Evolutionary conservation across 2,113 vertebrate genomes (phyloP), one percentile per base, ranked within the genome.

Genomic region (Sander lucioperca): DNA sequence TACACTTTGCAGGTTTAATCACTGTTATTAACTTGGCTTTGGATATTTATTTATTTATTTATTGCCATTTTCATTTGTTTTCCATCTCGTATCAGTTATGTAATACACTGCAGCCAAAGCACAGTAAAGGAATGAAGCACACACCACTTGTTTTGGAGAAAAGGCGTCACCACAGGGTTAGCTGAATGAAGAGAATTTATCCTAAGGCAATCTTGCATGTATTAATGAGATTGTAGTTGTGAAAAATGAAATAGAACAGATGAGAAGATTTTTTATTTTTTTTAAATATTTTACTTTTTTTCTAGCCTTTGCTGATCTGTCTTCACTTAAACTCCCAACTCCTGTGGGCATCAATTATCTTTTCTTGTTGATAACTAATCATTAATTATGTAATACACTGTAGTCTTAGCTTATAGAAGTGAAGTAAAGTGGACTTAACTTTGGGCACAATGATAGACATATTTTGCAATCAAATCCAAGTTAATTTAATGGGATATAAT

Each of bases 351-450:
- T 87, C 79, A 80, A 86, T 90, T 91, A 85, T 85, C 85, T 88
- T 72, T 87, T 76, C 82, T 80, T 79, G 80, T 86, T 91, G 89
- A 91, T 89, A 90, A 89, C 83, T 88, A 84, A 82, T 88, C 83
- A 89, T 91, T 89, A 88, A 92, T 92, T 89, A 90, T 90, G 88
- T 90, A 88, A 91, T 82, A 51, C 73, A 51, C 70, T 81, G 56
- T 71, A 80, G 78, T 65, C 9, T 5, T 59, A 58, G 73, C 83
- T 75, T 80, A 77, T 48, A 65, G 76, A 82, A 36, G 50, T 54
- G 67, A 91, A 81, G 74, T 56, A 54, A 86, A 82, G 79, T 48
- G 68, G 58, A 88, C 61, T 72, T 86, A 75, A 91, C 86, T 92
- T 76, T 80, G 50, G 83, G 85, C 72, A 70, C 48, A 77, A 1